Conservation (phyloP, 2,113 vertebrate genomes). For the Lynx canadensis region DNA sequence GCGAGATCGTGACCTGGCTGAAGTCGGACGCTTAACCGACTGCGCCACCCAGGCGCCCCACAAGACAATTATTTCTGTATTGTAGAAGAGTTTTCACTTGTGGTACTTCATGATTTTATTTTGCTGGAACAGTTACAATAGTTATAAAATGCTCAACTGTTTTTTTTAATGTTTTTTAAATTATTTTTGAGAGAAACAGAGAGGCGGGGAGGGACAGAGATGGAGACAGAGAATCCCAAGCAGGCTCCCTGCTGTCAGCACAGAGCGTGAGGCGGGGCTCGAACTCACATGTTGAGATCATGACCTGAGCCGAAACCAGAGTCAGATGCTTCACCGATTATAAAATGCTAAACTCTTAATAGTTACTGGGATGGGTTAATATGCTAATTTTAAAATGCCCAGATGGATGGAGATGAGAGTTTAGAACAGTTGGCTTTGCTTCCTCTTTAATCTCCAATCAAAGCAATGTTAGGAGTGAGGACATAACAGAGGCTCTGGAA, state of each 20-base stretch:
- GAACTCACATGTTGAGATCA: too few species aligned
- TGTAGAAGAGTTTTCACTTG: not conserved
- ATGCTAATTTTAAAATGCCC: not conserved
- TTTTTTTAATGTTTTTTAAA: too few species aligned
- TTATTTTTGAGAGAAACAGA: too few species aligned
- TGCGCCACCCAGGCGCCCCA: too few species aligned
- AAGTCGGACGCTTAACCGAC: too few species aligned
- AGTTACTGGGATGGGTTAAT: not conserved
- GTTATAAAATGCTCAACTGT: not conserved
- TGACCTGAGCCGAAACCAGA: too few species aligned
- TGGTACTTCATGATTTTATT: not conserved
- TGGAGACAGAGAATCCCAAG: too few species aligned
- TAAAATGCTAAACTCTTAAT: not conserved
- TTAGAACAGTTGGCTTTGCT: not conserved
- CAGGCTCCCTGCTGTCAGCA: too few species aligned
- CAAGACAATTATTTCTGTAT: not conserved
- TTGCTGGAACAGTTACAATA: not conserved
- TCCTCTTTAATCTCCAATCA: not conserved
- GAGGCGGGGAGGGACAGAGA: too few species aligned
- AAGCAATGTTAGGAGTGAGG: not conserved
- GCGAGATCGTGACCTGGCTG: too few species aligned
- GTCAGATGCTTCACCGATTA: too few species aligned
- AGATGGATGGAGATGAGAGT: not conserved
- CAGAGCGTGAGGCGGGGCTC: too few species aligned
- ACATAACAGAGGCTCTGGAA: not conserved